These are phyloP conservation scores for Aratinga solstitialis DNA, from an alignment of 2,797 vertebrate species.

Conservation along the genomic window DNA sequence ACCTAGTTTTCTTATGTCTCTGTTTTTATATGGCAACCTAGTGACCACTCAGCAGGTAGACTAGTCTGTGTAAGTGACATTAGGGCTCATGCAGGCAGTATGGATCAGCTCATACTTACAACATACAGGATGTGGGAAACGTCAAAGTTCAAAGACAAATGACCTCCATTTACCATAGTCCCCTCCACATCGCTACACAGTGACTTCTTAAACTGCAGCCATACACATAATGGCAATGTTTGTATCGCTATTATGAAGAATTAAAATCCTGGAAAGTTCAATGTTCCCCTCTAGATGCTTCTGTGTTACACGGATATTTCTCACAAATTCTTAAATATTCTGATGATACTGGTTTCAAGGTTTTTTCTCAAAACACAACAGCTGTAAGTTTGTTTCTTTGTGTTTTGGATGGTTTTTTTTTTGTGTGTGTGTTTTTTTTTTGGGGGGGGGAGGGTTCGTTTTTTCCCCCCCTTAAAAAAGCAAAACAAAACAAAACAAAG, in stretches of 20 bases:
- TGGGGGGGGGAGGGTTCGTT: fast-evolving
- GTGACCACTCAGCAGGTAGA: neutral
- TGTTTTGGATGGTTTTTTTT: too few relatives aligned
- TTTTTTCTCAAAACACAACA: neutral
- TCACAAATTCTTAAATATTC: neutral
- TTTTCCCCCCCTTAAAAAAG: too few relatives aligned
- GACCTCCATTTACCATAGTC: neutral
- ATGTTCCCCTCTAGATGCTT: neutral
- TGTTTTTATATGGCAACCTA: neutral
- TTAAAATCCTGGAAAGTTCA: neutral
- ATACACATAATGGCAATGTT: neutral
- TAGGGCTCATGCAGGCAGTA: neutral
- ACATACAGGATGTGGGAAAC: neutral
- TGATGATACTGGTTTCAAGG: too few relatives aligned
- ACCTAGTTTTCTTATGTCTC: neutral
- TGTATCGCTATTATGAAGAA: fast-evolving
- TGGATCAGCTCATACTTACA: neutral
- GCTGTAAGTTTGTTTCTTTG: neutral
- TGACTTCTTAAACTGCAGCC: neutral
- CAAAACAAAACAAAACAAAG: neutral
- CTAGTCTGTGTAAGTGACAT: neutral
- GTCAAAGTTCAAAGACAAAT: neutral
- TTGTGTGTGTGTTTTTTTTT: too few relatives aligned
- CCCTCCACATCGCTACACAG: neutral
- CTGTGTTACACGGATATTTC: neutral